Conservation (phyloP, 2,797 vertebrate genomes). For the Ceryle rudis region DNA sequence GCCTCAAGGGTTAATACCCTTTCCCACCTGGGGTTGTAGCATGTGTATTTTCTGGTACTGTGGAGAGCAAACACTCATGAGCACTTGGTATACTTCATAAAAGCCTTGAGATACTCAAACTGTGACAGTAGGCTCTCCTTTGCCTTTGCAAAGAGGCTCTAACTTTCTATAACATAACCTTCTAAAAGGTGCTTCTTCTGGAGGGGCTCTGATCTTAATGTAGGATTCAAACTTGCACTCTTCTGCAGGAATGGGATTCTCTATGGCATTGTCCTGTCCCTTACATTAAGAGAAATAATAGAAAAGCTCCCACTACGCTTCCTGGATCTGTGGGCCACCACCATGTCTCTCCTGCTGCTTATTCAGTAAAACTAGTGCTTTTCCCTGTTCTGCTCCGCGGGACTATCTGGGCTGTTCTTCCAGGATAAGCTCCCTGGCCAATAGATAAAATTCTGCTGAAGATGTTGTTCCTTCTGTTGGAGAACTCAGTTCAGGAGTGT, state of each 20-base stretch:
- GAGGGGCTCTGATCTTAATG: background rate
- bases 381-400: background rate
- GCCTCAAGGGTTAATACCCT: background rate
- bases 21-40: background rate
- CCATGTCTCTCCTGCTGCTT: background rate
- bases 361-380: background rate
- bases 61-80: background rate
- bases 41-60: background rate
- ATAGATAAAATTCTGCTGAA: conserved; percentile 15
- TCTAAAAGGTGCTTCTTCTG: background rate
- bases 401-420: background rate
- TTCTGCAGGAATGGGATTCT: background rate
- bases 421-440: conserved; percentile 11
- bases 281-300: background rate
- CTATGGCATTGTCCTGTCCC: background rate
- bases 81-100: background rate
- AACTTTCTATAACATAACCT: background rate
- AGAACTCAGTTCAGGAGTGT: background rate
- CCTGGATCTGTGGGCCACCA: background rate
- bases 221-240: background rate
- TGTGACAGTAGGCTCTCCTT: background rate
- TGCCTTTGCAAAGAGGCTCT: background rate
- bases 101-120: background rate
- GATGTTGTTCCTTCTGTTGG: conserved; percentile 1
- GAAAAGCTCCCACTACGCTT: background rate